Conservation (phyloP, 2,113 vertebrate species). For the Hypomesus transpacificus region DNA sequence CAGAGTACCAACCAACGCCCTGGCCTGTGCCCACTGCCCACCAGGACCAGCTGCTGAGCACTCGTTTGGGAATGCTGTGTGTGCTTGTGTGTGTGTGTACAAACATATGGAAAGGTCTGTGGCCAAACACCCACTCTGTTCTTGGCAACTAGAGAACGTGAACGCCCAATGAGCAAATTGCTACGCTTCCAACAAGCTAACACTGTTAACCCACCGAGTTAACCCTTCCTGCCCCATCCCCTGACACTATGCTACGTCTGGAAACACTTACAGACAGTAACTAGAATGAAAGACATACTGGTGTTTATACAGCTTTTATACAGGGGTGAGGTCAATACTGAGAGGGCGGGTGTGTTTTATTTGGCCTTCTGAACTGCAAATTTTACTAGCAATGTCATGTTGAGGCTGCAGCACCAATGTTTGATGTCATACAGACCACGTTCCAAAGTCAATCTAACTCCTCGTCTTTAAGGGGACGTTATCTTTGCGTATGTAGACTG, state of each 20-base stretch:
- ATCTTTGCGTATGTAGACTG: neutral
- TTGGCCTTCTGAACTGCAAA: slow-evolving; percentile 34
- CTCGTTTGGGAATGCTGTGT: slow-evolving; percentile 16
- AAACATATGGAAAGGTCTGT: slow-evolving; percentile 45
- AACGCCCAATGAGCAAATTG: slow-evolving; percentile 62
- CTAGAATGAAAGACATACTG: neutral
- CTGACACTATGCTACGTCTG: neutral
- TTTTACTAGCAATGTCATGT: slow-evolving; percentile 51
- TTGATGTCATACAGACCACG: slow-evolving; percentile 24
- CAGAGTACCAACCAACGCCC: slow-evolving; percentile 30
- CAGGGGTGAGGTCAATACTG: slow-evolving; percentile 44
- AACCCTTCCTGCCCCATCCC: slow-evolving; percentile 32
- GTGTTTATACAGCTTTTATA: slow-evolving; percentile 3
- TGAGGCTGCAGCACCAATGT: slow-evolving; percentile 20
- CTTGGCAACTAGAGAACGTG: slow-evolving; percentile 45
- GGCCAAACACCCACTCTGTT: slow-evolving; percentile 58
- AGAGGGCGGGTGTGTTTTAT: slow-evolving; percentile 38
- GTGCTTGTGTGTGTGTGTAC: slow-evolving; percentile 20
- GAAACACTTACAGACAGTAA: slow-evolving; percentile 7
- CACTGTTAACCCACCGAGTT: slow-evolving; percentile 36
- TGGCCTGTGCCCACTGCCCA: slow-evolving; percentile 5
- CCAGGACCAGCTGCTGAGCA: slow-evolving; percentile 16
- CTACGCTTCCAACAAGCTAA: neutral
- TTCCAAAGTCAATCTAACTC: slow-evolving; percentile 21
- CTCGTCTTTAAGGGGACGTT: neutral